Conservation (phyloP, 2,113 vertebrate species). For the Dendrocopos noguchii region DNA sequence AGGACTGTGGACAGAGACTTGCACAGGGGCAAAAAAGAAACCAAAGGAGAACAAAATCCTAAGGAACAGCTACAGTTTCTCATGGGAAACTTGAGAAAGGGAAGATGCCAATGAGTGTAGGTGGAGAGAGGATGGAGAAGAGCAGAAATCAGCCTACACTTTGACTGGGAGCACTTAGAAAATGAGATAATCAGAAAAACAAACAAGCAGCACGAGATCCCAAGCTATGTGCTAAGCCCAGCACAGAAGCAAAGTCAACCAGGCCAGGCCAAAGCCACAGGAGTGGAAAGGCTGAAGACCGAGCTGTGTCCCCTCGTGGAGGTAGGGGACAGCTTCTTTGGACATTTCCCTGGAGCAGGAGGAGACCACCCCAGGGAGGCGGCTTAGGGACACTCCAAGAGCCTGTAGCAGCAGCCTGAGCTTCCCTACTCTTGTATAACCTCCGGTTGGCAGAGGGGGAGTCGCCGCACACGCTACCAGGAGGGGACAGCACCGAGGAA, state of each 20-base stretch:
- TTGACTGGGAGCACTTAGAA: slow-evolving; percentile 35
- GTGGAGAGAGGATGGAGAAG: not conserved
- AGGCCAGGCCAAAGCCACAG: not conserved
- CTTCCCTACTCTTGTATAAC: not conserved
- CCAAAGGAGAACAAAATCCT: not conserved
- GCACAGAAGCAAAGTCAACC: not conserved
- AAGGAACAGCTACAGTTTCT: not conserved
- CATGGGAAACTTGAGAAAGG: not conserved
- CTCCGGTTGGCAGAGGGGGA: not conserved
- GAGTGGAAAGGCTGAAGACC: not conserved
- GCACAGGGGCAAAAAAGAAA: not conserved
- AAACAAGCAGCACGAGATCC: not conserved
- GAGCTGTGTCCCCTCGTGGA: not conserved
- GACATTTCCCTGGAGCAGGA: not conserved
- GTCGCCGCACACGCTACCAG: not conserved
- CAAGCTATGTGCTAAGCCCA: not conserved
- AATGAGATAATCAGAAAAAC: not conserved
- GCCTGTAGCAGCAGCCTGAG: not conserved
- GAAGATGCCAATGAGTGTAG: not conserved
- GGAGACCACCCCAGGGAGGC: not conserved
- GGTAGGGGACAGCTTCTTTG: not conserved
- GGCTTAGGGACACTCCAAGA: not conserved
- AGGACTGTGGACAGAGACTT: not conserved
- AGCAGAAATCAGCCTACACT: slow-evolving; percentile 7
- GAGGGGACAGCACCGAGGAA: not conserved